Base-by-base conservation (phyloP, 2,797 vertebrate genomes). In the Poecilia velifera region DNA sequence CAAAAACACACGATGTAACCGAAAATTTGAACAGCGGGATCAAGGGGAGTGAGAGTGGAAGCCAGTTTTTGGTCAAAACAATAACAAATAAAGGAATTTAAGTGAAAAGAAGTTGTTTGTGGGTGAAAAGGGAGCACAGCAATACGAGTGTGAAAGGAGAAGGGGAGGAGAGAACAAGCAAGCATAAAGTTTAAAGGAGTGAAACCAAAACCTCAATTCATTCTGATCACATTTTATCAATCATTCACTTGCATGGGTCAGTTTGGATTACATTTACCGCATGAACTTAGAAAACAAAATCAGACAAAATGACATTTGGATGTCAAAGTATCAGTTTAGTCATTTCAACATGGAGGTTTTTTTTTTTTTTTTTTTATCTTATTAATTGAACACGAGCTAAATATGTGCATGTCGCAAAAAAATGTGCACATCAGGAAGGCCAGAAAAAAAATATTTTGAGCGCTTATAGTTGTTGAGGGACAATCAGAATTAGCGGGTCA, bases 171-270 rank as follows among this genome's bases (percentile, higher is more conserved):
- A 72, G 72, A 68, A 57, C 3, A 3, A 28, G 85, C 80, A 78
- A 80, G 76, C 76, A 55, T n/a, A 79, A 43, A 75, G 70, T 49
- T 64, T 59, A 79, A 75, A 72, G 51, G 76, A 77, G 76, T 80
- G 46, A 75, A 90, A 62, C 71, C 59, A 87, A 93, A 90, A 91
- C 85, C 87, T 87, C 80, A 31, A 92, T 85, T 90, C 85, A 73
- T 73, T 82, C 77, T 77, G 81, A 47, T 82, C 78, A 43, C 36
- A 47, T 41, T 71, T 57, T 53, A 81, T 64, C 5, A 79, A 31
- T 80, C 31, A 72, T 74, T 79, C 2, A 71, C 57, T 28, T 55
- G 62, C 6, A 45, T 12, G 16, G 0, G 16, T 41, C 16, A 53
- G 22, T 66, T 66, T 75, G 51, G 55, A 76, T 78, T 49, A 41